These are phyloP conservation scores for Pocillopora verrucosa DNA, from an alignment of 64 coral and sea anemone genomes.

Conservation along the genomic window DNA sequence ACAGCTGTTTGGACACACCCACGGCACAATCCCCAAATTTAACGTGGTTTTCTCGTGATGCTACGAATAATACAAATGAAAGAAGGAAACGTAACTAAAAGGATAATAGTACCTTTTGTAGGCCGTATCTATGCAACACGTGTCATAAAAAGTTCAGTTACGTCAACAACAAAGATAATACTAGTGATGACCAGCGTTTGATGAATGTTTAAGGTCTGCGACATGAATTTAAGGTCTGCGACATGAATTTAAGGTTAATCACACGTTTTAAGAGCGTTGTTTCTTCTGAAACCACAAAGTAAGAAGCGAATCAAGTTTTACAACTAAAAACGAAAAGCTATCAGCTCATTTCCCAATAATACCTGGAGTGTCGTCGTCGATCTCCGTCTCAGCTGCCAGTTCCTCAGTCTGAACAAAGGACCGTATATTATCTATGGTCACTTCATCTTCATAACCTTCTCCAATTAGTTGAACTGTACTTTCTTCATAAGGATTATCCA, in stretches of 20 bases:
- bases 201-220: too few species aligned
- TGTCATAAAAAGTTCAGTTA: too few species aligned
- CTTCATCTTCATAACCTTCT: conserved; percentile 95
- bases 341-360: neutral
- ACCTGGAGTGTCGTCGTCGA: conserved; percentile 65
- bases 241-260: too few species aligned
- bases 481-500: conserved; percentile 96
- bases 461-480: conserved; percentile 74
- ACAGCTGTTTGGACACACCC: conserved; percentile 79
- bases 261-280: neutral
- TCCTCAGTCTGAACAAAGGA: conserved; percentile 34
- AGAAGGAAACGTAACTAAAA: neutral
- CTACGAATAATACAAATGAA: conserved; percentile 1
- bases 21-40: conserved; percentile 90
- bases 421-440: conserved; percentile 97
- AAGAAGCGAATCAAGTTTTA: too few species aligned
- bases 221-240: too few species aligned
- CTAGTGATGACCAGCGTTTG: too few species aligned
- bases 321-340: neutral
- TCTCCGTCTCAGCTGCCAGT: conserved; percentile 48
- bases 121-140: too few species aligned
- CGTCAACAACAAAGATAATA: too few species aligned
- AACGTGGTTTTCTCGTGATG: conserved; percentile 83
- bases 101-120: neutral
- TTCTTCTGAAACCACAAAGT: neutral